These are phyloP conservation scores for Pyxicephalus adspersus DNA, from an alignment of 2,113 vertebrate species.

Conservation along the genomic window DNA sequence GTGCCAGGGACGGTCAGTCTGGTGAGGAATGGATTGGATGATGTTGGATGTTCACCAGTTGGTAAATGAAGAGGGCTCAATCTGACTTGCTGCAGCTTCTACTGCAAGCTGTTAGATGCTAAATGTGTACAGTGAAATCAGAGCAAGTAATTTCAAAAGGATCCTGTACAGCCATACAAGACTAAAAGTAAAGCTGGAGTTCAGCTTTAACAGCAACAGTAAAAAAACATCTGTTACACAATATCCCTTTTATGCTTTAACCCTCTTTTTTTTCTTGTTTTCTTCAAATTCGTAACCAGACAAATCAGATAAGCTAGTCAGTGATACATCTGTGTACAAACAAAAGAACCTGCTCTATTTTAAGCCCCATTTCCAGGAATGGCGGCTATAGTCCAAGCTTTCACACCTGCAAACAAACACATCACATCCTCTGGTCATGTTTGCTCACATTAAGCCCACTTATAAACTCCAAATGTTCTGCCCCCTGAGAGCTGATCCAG, in stretches of 20 bases:
- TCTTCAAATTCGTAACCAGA: constrained; percentile 7
- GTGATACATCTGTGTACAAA: constrained; percentile 38
- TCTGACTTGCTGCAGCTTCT: too few species aligned
- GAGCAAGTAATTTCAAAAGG: too few species aligned
- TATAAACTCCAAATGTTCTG: constrained; percentile 41
- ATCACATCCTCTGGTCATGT: constrained; percentile 34
- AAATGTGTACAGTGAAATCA: too few species aligned
- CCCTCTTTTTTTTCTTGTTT: constrained; percentile 22
- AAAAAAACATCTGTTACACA: not conserved
- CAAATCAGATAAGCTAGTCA: constrained; percentile 31
- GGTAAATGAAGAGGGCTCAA: too few species aligned
- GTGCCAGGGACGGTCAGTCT: too few species aligned
- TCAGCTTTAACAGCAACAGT: too few species aligned
- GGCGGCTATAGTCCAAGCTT: constrained; percentile 36
- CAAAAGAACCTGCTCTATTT: constrained; percentile 44
- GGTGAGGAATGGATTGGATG: too few species aligned
- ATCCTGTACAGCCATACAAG: too few species aligned
- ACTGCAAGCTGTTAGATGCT: too few species aligned
- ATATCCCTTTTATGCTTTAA: not conserved
- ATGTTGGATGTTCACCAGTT: too few species aligned
- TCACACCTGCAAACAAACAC: constrained; percentile 48
- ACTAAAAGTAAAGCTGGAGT: too few species aligned
- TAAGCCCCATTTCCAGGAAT: constrained; percentile 53
- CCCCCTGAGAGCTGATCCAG: constrained; percentile 25
- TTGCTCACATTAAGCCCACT: constrained; percentile 51